Conservation (phyloP, 2,888 invertebrate species). For the Meiosimyza platycephala region DNA sequence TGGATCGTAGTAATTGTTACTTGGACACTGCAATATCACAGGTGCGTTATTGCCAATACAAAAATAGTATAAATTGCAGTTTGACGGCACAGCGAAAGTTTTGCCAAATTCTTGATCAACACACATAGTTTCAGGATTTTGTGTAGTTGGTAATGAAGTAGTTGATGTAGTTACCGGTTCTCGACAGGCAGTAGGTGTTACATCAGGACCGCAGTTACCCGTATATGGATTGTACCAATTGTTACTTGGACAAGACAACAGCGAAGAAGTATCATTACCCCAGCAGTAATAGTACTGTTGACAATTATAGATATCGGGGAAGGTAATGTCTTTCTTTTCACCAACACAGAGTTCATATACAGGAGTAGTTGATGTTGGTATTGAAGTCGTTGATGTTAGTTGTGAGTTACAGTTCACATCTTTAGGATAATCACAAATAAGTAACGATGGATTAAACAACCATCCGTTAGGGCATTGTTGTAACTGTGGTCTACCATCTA, state of each 20-base stretch:
- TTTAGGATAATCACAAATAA: constrained; percentile 51
- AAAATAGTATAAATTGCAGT: constrained; percentile 51
- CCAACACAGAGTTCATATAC: constrained; percentile 33
- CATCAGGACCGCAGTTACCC: constrained; percentile 50
- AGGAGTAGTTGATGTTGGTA: constrained; percentile 23
- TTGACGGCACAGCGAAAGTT: constrained; percentile 42
- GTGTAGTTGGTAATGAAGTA: constrained; percentile 36
- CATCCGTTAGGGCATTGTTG: constrained; percentile 45
- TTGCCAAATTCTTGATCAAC: constrained; percentile 39
- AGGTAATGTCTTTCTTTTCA: constrained; percentile 28
- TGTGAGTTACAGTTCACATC: constrained; percentile 50
- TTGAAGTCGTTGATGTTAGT: constrained; percentile 36
- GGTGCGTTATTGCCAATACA: constrained; percentile 47
- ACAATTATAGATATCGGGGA: constrained; percentile 40
- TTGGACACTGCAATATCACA: constrained; percentile 48
- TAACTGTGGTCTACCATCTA: constrained; percentile 41
- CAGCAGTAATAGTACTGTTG: constrained; percentile 50
- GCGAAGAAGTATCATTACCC: constrained; percentile 43
- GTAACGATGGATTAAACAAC: constrained; percentile 50
- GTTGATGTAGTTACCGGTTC: constrained; percentile 33
- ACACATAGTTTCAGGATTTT: constrained; percentile 43
- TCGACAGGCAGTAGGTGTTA: constrained; percentile 49
- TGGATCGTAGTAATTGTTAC: constrained; percentile 52
- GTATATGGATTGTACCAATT: constrained; percentile 51
- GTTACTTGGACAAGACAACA: constrained; percentile 46